Conservation (phyloP, 2,797 vertebrate species). For the Scolopax bukidnonensis region DNA sequence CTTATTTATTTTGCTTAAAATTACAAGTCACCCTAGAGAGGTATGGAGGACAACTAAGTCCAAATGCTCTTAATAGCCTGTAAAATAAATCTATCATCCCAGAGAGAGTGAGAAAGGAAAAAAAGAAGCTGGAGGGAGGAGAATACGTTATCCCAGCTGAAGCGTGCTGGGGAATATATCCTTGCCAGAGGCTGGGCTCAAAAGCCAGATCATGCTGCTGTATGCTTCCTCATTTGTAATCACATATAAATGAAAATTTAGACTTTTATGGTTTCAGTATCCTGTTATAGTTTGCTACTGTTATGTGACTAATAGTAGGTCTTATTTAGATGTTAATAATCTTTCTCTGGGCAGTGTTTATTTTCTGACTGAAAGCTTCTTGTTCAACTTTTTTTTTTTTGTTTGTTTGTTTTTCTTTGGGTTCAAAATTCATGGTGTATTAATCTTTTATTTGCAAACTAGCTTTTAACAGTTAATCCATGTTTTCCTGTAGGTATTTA, state of each 20-base stretch:
- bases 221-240: neutral
- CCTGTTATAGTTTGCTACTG: neutral
- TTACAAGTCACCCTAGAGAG: neutral
- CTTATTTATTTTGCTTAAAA: neutral
- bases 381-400: neutral
- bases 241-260: neutral
- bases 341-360: neutral
- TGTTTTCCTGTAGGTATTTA: neutral
- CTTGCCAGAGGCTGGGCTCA: neutral
- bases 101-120: neutral
- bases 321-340: neutral
- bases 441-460: neutral
- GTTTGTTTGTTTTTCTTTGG: neutral
- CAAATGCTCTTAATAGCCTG: neutral
- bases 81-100: neutral
- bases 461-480: neutral
- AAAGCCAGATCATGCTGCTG: neutral
- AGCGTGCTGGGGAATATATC: accelerated
- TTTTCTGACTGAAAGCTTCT: neutral
- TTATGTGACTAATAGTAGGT: neutral
- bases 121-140: neutral
- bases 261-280: neutral
- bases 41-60: neutral
- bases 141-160: neutral
- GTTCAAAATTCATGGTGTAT: accelerated